These are phyloP conservation scores for Neopelma chrysocephalum DNA, from an alignment of 2,797 vertebrate genomes.

Conservation along the genomic window DNA sequence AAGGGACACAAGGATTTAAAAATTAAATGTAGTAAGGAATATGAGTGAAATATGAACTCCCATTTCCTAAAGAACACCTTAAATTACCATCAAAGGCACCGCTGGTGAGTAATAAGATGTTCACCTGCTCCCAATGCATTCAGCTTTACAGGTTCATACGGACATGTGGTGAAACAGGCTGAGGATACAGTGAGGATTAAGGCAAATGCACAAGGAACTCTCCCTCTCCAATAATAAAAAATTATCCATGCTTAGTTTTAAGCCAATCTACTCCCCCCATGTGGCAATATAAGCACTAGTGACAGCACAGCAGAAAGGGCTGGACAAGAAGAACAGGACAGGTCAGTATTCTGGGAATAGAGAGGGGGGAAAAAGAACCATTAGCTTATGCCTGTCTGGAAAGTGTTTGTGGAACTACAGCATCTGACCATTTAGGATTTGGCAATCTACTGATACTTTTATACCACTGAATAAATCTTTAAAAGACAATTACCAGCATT, in stretches of 20 bases:
- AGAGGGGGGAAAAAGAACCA: not conserved
- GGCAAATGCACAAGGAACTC: not conserved
- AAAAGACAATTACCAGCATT: not conserved
- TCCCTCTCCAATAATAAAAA: not conserved
- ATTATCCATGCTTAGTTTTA: not conserved
- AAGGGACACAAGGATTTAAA: rapidly evolving
- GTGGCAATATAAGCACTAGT: not conserved
- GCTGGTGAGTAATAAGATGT: rapidly evolving
- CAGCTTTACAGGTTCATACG: not conserved
- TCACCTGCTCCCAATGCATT: not conserved
- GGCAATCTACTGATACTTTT: not conserved
- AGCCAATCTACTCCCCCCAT: not conserved
- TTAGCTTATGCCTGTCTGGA: not conserved
- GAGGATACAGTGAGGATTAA: not conserved
- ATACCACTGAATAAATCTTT: not conserved
- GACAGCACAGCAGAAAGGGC: not conserved
- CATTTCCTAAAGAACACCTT: not conserved
- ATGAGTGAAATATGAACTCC: not conserved
- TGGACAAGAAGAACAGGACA: not conserved
- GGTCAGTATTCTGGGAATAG: not conserved
- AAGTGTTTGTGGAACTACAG: not conserved
- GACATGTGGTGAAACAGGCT: not conserved
- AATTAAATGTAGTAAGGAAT: not conserved
- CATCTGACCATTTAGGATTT: not conserved
- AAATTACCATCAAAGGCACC: not conserved